phyloP scores from a whole-genome alignment of 2,113 vertebrate species.

The Ginglymostoma cirratum region DNA sequence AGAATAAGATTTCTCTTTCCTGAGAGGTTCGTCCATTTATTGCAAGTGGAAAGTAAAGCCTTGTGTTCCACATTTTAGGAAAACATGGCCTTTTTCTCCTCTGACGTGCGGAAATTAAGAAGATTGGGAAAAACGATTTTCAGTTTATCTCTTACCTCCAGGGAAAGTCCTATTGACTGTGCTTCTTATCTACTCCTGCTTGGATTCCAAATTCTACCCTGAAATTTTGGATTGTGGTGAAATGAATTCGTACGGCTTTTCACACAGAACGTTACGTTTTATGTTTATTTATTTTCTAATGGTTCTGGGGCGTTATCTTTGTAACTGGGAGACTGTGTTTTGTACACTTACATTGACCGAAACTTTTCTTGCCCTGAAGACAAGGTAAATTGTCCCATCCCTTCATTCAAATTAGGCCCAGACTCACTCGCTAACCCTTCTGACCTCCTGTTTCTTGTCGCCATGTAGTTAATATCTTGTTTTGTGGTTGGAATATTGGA shows the following conservation, averaged over 20 bases:
- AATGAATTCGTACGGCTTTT: slow-evolving; percentile 44
- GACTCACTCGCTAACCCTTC: background rate
- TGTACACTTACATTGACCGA: background rate
- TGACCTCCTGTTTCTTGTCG: background rate
- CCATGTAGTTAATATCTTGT: background rate
- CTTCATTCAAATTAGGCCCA: background rate
- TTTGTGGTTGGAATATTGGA: background rate
- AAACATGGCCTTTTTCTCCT: slow-evolving; percentile 57
- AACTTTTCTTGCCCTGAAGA: background rate
- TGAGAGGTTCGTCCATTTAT: background rate
- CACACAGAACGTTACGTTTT: background rate
- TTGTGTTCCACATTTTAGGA: background rate
- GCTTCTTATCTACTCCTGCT: slow-evolving; percentile 66
- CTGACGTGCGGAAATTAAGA: slow-evolving; percentile 58
- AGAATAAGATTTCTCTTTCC: background rate
- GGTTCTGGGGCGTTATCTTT: too few species aligned
- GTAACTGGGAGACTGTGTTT: background rate
- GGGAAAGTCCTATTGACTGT: slow-evolving; percentile 54
- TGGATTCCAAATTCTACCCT: slow-evolving; percentile 43
- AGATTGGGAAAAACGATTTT: slow-evolving; percentile 62
- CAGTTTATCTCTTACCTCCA: slow-evolving; percentile 62
- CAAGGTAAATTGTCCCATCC: background rate
- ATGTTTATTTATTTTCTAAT: background rate
- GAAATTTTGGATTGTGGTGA: slow-evolving; percentile 40
- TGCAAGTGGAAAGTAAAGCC: background rate